These are phyloP conservation scores for Calidris pygmaea DNA, from an alignment of 2,113 vertebrate species.

Conservation along the genomic window DNA sequence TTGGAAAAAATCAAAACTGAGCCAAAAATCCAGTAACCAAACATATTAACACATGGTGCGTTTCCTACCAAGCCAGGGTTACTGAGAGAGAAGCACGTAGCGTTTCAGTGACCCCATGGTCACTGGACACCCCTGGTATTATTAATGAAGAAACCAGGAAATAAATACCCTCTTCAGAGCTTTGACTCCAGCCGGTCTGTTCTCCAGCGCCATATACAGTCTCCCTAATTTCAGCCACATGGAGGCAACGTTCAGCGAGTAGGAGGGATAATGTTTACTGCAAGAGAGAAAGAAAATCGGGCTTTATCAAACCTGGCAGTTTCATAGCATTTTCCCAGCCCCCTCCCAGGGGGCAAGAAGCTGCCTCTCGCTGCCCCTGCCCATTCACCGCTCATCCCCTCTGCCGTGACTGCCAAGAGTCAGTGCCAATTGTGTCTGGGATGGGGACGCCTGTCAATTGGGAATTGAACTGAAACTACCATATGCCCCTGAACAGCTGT, in stretches of 20 bases:
- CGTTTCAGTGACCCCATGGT: neutral
- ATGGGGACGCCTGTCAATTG: neutral
- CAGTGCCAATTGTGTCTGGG: conserved; percentile 8
- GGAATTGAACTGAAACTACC: conserved; percentile 48
- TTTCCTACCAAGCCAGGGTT: neutral
- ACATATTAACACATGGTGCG: neutral
- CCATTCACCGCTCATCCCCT: neutral
- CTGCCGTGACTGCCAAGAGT: conserved; percentile 13
- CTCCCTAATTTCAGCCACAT: conserved; percentile 93
- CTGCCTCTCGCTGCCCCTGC: neutral
- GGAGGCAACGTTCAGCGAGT: conserved; percentile 94
- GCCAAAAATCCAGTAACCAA: neutral
- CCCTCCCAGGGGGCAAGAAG: conserved; percentile 2
- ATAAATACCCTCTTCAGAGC: conserved; percentile 87
- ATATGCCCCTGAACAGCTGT: conserved; percentile 61
- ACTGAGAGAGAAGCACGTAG: neutral
- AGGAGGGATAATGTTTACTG: conserved; percentile 89
- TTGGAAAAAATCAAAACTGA: neutral
- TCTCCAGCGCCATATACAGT: conserved; percentile 84
- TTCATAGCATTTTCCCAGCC: neutral
- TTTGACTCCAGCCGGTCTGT: conserved; percentile 70
- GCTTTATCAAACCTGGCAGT: conserved; percentile 7
- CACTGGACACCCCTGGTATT: no score
- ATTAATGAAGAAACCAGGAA: neutral
- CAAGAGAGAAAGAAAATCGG: neutral